Evolutionary conservation across 2,888 invertebrate species (phyloP).

Genomic region (Caenorhabditis doughertyi): DNA sequence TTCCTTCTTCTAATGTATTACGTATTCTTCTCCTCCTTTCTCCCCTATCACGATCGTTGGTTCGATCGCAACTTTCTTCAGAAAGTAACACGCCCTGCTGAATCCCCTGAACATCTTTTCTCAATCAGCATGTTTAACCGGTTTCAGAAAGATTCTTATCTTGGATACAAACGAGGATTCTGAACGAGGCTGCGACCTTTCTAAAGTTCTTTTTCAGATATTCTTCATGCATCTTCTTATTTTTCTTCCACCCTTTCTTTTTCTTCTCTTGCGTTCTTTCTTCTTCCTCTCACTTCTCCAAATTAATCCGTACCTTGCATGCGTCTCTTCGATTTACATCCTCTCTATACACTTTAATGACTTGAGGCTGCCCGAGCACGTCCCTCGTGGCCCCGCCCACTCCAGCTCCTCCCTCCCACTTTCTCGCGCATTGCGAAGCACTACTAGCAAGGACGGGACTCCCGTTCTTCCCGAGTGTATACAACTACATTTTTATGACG

Average conservation of each 20-base stretch:
- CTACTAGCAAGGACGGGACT: conserved; percentile 38
- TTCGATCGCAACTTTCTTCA: conserved; percentile 52
- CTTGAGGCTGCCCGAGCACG: conserved; percentile 42
- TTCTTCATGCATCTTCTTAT: conserved; percentile 13
- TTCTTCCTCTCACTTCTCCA: conserved; percentile 52
- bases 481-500: conserved; percentile 23
- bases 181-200: conserved; percentile 38
- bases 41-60: conserved; percentile 55
- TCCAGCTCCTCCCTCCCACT: conserved; percentile 50
- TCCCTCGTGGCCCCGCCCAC: conserved; percentile 34
- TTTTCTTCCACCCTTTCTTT: conserved; percentile 3
- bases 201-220: conserved; percentile 35
- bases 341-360: conserved; percentile 56
- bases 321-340: conserved; percentile 30
- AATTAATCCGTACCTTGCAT: conserved; percentile 59
- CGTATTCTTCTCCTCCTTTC: conserved; percentile 27
- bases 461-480: conserved; percentile 34
- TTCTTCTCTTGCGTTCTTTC: conserved; percentile 22
- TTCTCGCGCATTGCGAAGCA: conserved; percentile 62
- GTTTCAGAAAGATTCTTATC: conserved; percentile 42
- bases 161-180: conserved; percentile 21
- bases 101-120: conserved; percentile 48
- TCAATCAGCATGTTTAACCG: conserved; percentile 35
- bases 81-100: conserved; percentile 51
- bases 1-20: conserved; percentile 47